Base-by-base conservation (phyloP, 2,888 invertebrate genomes). In the Harpalus rubripes region DNA sequence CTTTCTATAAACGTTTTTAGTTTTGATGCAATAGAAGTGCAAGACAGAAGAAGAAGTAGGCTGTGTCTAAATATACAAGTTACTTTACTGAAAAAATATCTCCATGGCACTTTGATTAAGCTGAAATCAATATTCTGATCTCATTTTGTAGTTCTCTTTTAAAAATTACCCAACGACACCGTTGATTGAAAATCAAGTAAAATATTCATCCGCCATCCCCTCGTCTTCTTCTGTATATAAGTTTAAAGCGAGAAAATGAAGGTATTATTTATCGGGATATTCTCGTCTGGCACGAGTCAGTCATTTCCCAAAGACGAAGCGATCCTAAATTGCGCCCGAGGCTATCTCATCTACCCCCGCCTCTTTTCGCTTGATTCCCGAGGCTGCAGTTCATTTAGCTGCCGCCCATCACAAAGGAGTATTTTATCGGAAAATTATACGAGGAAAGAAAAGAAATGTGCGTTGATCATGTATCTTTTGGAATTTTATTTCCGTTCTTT, bases 401-500 rank as follows among this genome's bases (percentile, higher is more conserved):
- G 58, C 32, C 32, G 68, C 82, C 82, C 72, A 72, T 56, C 68
- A 68, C 68, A 72, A 82, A 82, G 68, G 56, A 72, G 72, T 82
- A 74, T 82, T 82, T 82, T 82, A 82, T 82, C 58, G 72, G 82
- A 72, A 72, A 82, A 82, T 82, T 82, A 82, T 82, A 82, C 82
- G 58, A 56, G 16, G 82, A 68, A 56, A 72, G 72, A 56, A 59
- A 72, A 68, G 22, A 68, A 81, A 81, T 65, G 68, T 58, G 81
- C 56, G 32, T 81, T 68, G 56, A 81, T 81, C 56, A 68, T 81
- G 65, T 81, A 81, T 56, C 68, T 81, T 68, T 81, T 8, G 56
- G 78, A 58, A 78, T 78, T 58, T 78, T 78, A 78, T 78, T 78
- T 58, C 78, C 78, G 56, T 18, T 74, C 52, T 78, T 78, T 58